Base-by-base conservation (phyloP, 2,113 vertebrate species). In the Mormoops blainvillei region DNA sequence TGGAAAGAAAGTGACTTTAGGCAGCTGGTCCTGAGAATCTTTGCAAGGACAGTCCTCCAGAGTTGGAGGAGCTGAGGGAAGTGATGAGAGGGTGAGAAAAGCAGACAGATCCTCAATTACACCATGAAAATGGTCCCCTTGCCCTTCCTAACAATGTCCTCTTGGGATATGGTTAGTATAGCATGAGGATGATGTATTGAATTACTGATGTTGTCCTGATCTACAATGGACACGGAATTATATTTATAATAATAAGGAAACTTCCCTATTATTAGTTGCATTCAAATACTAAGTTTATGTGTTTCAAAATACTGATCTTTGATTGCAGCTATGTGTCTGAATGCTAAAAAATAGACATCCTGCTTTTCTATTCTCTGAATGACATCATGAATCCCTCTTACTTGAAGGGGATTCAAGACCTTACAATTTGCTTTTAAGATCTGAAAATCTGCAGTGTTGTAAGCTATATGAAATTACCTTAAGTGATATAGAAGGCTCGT, bases 231-330 rank as follows among this genome's bases (percentile, higher is more conserved):
- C 86, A 91, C 48, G 77, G 76, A 87, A 91, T 48, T 83, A 65
- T 85, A 94, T 16, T 85, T 84, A 73, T 36, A 48, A 31, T 6
- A 78, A 77, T n/a, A 81, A 61, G 22, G 28, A 92, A 94, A 94
- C n/a, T 65, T 67, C 28, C 70, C 45, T 65, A 26, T 43, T 80
- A 54, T 15, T 70, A 94, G 58, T 43, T 84, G 28, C 36, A 68
- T 61, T 90, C 28, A 93, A 71, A 61, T 43, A 70, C 48, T 67
- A 65, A 91, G 52, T 48, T 82, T 73, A 91, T 90, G 76, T 93
- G 77, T 95, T 91, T 94, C 38, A 85, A 96, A 96, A 89, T 94
- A 91, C 94, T 76, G 36, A 45, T 58, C 83, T 71, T 91, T 13
- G 14, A 97, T 31, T 81, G 77, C 7, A 89, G 61, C 38, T 48